Evolutionary conservation across 1,140 invertebrate species (phyloP), one percentile per base, ranked within the genome.

Genomic region (Papilio polyxenes): DNA sequence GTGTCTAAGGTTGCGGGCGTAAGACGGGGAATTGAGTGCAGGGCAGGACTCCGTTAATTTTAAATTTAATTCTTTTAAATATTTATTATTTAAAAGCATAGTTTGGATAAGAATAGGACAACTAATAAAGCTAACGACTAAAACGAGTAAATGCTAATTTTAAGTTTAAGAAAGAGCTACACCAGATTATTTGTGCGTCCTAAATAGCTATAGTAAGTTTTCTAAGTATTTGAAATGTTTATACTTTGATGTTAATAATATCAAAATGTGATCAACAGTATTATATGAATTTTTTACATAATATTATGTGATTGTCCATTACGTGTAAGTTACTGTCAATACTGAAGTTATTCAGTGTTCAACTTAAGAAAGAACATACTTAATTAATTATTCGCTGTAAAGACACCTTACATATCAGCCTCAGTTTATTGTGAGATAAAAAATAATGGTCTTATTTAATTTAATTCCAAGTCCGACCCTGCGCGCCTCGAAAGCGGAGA

Each of bases 21-120:
- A 92, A 92, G 92, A 92, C 90, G 91, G 91, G 90, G 92, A 92
- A 93, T 93, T 92, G 90, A 83, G 86, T 86, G 44, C 92, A 93
- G 92, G 87, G 87, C 15, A 51, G 91, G 77, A 92, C 56, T 91
- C 44, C 11, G 4, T 51, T 0, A 15, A 51, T 56, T 72, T 72
- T 37, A 72, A 37, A 13, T 23, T 65, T 3, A 31, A 40, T 37
- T 37, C 5, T 40, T 37, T 40, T n/a, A 1, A 59, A 59, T 20
- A 59, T 20, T 53, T 20, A 59, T 59, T 59, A n/a, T 59, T 59
- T 20, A 8, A 20, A 59, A 59, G 7, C n/a, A 20, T n/a, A 20
- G 56, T 6, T 11, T n/a, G 8, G 6, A 17, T 20, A 59, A 59
- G 56, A 9, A 6, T 20, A 20, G 56, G n/a, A 9, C 56, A 20